phyloP scores from a whole-genome alignment of 2,113 vertebrate genomes.

The Pelodiscus sinensis region DNA sequence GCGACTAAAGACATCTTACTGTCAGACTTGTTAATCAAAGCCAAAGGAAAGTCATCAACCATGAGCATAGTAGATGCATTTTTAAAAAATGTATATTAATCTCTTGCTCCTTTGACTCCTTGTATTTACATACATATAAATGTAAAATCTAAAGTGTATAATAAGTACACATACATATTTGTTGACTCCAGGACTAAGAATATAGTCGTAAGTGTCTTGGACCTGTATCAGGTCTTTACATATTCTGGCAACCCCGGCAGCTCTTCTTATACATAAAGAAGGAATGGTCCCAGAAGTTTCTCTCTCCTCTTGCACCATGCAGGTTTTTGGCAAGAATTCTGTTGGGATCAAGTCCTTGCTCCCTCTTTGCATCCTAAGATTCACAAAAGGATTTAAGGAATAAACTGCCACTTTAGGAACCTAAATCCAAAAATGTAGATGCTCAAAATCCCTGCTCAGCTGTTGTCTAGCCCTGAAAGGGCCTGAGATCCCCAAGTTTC shows the following conservation, averaged over 20 bases:
- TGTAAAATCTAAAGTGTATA: neutral
- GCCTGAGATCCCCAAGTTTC: neutral
- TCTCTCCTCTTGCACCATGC: neutral
- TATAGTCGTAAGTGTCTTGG: neutral
- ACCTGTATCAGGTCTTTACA: neutral
- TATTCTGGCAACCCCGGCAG: neutral
- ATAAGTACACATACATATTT: neutral
- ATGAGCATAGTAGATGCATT: neutral
- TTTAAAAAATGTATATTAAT: neutral
- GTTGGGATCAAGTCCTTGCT: neutral
- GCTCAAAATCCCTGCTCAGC: neutral
- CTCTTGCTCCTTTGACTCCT: neutral
- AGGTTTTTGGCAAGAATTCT: fast-evolving
- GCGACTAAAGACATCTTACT: neutral
- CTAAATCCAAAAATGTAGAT: neutral
- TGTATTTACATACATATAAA: neutral
- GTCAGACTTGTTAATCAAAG: neutral
- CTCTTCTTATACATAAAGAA: neutral
- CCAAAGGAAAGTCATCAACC: neutral
- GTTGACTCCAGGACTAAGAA: neutral
- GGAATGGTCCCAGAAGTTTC: neutral
- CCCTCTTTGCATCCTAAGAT: neutral
- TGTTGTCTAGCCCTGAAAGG: neutral
- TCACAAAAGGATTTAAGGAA: neutral
- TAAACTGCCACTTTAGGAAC: neutral